Evolutionary conservation across 1,140 invertebrate species (phyloP), one percentile per base, ranked within the genome.

Genomic region (Campoletis sonorensis): DNA sequence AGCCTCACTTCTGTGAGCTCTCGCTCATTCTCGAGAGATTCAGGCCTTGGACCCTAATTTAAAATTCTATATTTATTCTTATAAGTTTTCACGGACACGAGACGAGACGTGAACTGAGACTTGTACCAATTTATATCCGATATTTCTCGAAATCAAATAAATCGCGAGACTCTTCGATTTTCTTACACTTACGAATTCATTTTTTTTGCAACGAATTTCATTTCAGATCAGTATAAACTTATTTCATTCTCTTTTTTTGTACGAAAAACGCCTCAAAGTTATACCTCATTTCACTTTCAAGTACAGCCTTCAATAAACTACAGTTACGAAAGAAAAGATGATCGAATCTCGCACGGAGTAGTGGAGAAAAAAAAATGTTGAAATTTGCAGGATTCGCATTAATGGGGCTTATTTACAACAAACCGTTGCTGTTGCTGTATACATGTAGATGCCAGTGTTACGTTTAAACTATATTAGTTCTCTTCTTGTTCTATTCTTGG

Each of bases 51-150:
- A 58, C 54, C 18, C 54, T 58, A 21, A 58, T 58, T 58, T 58
- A 58, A 58, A 58, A 58, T 58, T 58, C 54, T 58, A 58, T 58
- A 58, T 58, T 58, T 58, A 58, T 58, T 58, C 54, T 58, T 58
- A 58, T 13, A 58, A 5, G 13, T 58, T 58, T 58, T 58, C 54
- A 58, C 54, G 54, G 54, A 58, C 54, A 58, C 54, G 54, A 58
- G 54, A 21, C 21, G 54, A 58, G 54, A 23, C 54, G 3, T 21
- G 54, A 58, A 1, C 18, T 58, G 4, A 58, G 3, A 58, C 21
- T 58, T 10, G 16, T 4, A 58, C 54, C 54, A 45, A 45, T 45
- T 45, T 13, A 45, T 10, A 58, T 23, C 15, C 54, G 54, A 54
- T 54, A 16, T 16, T 54, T 54, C 49, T 54, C 18, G 13, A 15